Evolutionary conservation across 2,113 vertebrate species (phyloP).

Genomic region (Mesembrinibis cayennensis): DNA sequence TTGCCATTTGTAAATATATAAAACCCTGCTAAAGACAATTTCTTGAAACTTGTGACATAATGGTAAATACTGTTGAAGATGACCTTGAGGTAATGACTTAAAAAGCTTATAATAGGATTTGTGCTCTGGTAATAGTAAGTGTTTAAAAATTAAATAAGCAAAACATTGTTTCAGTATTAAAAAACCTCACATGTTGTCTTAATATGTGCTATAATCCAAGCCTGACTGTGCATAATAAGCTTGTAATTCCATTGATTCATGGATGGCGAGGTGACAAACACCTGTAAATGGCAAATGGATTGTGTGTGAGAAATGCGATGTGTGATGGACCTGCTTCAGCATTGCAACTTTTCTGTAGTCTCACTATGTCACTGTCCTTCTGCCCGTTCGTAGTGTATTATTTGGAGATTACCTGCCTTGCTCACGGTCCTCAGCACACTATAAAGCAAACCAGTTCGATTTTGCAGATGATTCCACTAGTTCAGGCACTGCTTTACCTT

Average conservation of each 20-base stretch:
- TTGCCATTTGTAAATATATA: not conserved
- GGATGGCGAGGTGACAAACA: conserved; percentile 14
- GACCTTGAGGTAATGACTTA: conserved; percentile 52
- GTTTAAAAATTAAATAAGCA: conserved; percentile 50
- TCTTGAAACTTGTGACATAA: not conserved
- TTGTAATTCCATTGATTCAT: conserved; percentile 26
- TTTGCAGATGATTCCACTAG: not conserved
- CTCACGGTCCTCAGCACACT: not conserved
- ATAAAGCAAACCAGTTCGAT: not conserved
- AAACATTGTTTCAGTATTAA: conserved; percentile 41
- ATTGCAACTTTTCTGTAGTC: fast-evolving
- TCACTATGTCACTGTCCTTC: not conserved
- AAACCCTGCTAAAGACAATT: not conserved
- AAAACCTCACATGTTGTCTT: conserved; percentile 20
- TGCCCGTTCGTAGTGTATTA: not conserved
- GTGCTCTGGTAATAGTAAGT: not conserved
- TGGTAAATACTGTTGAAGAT: conserved; percentile 9
- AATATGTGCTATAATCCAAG: conserved; percentile 33
- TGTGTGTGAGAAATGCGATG: not conserved
- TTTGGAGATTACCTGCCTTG: not conserved
- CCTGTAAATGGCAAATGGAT: not conserved
- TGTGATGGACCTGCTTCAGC: not conserved
- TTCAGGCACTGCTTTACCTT: not conserved
- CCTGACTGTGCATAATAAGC: conserved; percentile 50
- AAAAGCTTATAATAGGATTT: conserved; percentile 42